Evolutionary conservation across 2,113 vertebrate genomes (phyloP).

Genomic region (Melanotaenia duboulayi): DNA sequence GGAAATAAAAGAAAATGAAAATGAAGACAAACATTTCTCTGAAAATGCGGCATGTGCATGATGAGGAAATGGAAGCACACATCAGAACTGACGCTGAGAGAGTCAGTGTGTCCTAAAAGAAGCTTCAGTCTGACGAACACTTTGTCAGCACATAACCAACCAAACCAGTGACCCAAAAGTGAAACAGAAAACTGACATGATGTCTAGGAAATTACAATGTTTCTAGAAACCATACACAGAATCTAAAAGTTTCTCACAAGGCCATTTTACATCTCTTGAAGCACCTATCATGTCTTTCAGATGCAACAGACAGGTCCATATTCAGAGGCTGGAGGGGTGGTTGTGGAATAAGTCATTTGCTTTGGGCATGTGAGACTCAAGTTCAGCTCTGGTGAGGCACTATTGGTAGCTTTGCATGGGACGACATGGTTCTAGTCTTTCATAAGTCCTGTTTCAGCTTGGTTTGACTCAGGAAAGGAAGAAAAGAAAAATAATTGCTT

Average conservation of each 20-base stretch:
- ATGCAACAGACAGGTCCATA: not conserved
- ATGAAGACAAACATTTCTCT: not conserved
- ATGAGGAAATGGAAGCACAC: conserved; percentile 22
- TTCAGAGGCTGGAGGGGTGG: not conserved
- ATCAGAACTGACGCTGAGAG: conserved; percentile 10
- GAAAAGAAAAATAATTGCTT: no score
- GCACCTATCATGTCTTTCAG: not conserved
- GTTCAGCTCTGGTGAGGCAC: not conserved
- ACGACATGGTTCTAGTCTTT: no score
- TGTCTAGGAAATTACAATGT: not conserved
- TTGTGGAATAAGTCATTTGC: not conserved
- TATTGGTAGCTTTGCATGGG: no score
- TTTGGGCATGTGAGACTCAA: not conserved
- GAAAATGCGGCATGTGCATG: conserved; percentile 6
- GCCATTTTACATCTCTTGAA: not conserved
- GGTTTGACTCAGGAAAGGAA: no score
- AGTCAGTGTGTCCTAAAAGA: conserved; percentile 18
- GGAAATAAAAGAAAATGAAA: conserved; percentile 19
- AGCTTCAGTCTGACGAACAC: conserved; percentile 27
- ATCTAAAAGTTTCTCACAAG: not conserved
- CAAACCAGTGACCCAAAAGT: not conserved
- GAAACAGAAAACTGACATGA: not conserved
- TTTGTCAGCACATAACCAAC: not conserved
- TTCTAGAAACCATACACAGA: not conserved
- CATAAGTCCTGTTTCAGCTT: no score